Conservation (phyloP, 2,888 invertebrate species). For the Drosophila borealis region DNA sequence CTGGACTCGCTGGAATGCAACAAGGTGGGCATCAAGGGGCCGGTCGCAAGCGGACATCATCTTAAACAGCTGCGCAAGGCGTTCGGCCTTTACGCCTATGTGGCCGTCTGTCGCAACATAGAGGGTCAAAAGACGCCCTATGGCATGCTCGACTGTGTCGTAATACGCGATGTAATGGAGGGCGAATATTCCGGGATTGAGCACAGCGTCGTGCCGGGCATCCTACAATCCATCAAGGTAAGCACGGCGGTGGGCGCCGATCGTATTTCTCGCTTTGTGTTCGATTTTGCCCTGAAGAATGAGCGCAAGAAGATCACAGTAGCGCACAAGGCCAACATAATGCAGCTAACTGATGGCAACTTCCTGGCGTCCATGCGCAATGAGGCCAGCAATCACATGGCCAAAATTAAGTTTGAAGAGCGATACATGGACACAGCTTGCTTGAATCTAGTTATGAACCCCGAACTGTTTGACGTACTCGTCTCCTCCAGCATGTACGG, state of each 20-base stretch:
- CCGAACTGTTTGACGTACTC: constrained; percentile 91
- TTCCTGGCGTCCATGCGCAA: constrained; percentile 93
- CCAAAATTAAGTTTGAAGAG: constrained; percentile 94
- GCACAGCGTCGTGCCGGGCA: constrained; percentile 93
- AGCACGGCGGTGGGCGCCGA: constrained; percentile 95
- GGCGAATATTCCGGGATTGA: constrained; percentile 99
- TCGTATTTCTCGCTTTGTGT: constrained; percentile 98
- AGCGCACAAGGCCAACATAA: constrained; percentile 99
- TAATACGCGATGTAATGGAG: constrained; percentile 98
- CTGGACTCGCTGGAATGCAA: constrained; percentile 91
- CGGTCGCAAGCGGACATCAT: constrained; percentile 85
- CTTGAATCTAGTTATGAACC: constrained; percentile 47
- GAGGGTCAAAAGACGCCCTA: constrained; percentile 95
- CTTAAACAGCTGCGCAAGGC: constrained; percentile 87
- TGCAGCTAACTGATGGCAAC: constrained; percentile 98
- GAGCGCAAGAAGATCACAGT: constrained; percentile 97
- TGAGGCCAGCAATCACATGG: constrained; percentile 93
- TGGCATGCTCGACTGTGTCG: constrained; percentile 95
- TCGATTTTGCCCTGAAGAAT: constrained; percentile 97
- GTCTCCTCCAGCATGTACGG: constrained; percentile 99
- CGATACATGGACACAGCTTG: constrained; percentile 96
- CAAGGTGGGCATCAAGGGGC: constrained; percentile 90
- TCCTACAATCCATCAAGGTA: constrained; percentile 98
- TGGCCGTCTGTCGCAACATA: constrained; percentile 96
- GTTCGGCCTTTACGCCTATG: constrained; percentile 94